phyloP scores from a whole-genome alignment of 1,140 invertebrate species.

The Oryctes rhinoceros region DNA sequence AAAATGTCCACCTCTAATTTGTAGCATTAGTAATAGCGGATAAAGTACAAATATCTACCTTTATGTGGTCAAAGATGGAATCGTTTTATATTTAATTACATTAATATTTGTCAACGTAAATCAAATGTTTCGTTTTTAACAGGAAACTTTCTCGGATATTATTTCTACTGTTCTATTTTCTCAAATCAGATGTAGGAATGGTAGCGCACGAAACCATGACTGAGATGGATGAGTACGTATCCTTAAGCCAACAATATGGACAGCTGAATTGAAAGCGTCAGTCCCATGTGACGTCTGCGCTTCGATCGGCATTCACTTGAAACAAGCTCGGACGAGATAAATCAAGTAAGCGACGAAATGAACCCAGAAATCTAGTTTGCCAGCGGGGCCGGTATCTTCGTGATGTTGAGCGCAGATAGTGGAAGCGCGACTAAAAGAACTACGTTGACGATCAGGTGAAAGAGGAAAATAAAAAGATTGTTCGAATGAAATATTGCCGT shows the following conservation, averaged over 20 bases:
- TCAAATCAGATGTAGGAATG: neutral
- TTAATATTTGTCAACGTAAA: neutral
- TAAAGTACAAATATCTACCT: too few relatives aligned
- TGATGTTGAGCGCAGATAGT: neutral
- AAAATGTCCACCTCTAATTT: too few relatives aligned
- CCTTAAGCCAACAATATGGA: conserved; percentile 53
- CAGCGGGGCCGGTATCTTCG: neutral
- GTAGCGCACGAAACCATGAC: conserved; percentile 21
- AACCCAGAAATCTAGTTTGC: conserved; percentile 28
- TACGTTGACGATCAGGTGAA: neutral
- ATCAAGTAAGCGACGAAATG: conserved; percentile 29
- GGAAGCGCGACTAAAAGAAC: neutral
- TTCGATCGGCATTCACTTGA: conserved; percentile 24
- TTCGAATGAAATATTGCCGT: neutral
- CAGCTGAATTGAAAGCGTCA: conserved; percentile 51
- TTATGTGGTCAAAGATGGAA: too few relatives aligned
- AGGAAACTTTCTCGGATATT: neutral
- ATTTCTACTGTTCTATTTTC: neutral
- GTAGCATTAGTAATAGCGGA: too few relatives aligned
- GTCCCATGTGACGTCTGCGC: conserved; percentile 31
- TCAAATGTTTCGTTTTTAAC: neutral
- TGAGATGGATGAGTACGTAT: conserved; percentile 51
- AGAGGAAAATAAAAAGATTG: neutral
- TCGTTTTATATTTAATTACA: neutral
- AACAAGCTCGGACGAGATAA: conserved; percentile 25